Conservation (phyloP, 2,888 invertebrate species). For the Cantharis flavilabris region DNA sequence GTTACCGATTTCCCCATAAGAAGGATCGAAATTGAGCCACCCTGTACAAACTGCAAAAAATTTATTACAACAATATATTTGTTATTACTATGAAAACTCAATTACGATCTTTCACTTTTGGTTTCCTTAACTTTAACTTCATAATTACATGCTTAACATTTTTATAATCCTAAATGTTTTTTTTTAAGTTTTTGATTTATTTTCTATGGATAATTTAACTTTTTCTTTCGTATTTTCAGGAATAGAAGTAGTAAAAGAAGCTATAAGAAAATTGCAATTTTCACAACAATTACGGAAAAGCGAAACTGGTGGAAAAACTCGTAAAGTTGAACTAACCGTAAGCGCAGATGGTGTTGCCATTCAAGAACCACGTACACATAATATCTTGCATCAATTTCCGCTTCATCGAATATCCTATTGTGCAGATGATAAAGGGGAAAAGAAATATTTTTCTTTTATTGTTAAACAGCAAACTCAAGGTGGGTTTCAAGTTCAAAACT, state of each 20-base stretch:
- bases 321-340: conserved; percentile 93
- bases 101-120: no score
- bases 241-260: conserved; percentile 96
- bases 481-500: conserved; percentile 27
- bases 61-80: no score
- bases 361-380: conserved; percentile 74
- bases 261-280: conserved; percentile 94
- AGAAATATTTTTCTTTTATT: conserved; percentile 95
- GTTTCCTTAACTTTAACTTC: no score
- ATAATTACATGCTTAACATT: no score
- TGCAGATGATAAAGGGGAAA: conserved; percentile 98
- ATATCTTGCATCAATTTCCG: conserved; percentile 92
- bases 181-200: no score
- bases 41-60: no score
- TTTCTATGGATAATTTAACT: no score
- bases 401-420: conserved; percentile 98
- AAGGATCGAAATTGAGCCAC: no score
- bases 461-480: conserved; percentile 70
- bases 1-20: no score
- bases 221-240: conserved; percentile 52
- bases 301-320: conserved; percentile 87
- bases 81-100: no score
- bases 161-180: no score
- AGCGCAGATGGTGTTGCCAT: conserved; percentile 97
- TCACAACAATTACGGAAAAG: conserved; percentile 90